Conservation (phyloP, 2,113 vertebrate genomes). For the Grammomys surdaster region DNA sequence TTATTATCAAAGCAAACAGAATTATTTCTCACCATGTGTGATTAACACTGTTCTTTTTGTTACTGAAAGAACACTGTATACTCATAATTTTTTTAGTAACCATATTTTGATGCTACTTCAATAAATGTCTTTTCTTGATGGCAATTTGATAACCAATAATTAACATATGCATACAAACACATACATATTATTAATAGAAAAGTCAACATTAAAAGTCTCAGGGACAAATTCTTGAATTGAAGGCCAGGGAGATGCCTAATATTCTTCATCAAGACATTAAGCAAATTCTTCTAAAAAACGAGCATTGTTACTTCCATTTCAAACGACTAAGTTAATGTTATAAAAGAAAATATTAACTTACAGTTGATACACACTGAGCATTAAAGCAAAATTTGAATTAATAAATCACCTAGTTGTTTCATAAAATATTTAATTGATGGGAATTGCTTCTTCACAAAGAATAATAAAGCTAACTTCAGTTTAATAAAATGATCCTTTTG, state of each 20-base stretch:
- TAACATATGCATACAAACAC: not conserved
- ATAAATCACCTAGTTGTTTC: constrained; percentile 33
- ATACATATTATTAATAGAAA: constrained; percentile 30
- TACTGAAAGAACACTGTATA: constrained; percentile 35
- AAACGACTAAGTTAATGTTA: constrained; percentile 20
- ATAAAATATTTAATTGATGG: constrained; percentile 26
- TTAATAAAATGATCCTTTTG: constrained; percentile 11
- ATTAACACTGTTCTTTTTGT: constrained; percentile 59
- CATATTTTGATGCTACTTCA: constrained; percentile 37
- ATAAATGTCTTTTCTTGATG: constrained; percentile 4
- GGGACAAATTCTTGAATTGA: constrained; percentile 42
- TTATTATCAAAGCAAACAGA: constrained; percentile 35
- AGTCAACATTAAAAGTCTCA: constrained; percentile 13
- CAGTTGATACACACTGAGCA: not conserved
- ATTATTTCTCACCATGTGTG: constrained; percentile 36
- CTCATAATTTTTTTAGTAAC: constrained; percentile 24
- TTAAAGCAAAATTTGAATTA: constrained; percentile 12
- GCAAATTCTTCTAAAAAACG: not conserved
- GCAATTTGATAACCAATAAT: constrained; percentile 37
- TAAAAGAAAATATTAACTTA: constrained; percentile 30
- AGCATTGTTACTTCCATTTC: not conserved
- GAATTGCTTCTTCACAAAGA: constrained; percentile 30
- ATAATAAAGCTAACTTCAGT: constrained; percentile 30
- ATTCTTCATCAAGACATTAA: not conserved
- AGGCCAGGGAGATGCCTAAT: not conserved